phyloP scores from a whole-genome alignment of 2,113 vertebrate species.

The cattle (Bos taurus) region DNA sequence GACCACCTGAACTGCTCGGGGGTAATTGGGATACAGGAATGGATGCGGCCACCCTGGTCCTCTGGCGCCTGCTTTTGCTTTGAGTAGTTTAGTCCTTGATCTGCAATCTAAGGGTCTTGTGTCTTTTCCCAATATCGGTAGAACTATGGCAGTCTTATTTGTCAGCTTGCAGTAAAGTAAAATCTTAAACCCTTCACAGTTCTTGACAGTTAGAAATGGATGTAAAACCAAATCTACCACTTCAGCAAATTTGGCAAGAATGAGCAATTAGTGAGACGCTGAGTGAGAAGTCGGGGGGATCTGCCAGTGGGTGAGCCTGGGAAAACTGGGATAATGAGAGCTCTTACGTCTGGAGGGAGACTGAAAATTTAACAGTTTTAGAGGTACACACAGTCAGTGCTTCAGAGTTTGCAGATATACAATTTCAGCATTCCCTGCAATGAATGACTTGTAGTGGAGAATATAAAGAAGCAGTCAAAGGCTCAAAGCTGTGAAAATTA shows the following conservation, averaged over 20 bases:
- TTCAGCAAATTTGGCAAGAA: neutral
- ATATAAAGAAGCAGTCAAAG: neutral
- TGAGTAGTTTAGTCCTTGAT: neutral
- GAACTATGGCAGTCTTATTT: neutral
- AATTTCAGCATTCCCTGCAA: neutral
- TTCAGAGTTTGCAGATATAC: neutral
- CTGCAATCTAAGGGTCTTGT: neutral
- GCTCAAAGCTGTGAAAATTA: neutral
- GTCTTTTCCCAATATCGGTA: neutral
- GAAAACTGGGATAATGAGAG: neutral
- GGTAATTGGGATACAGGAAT: fast-evolving
- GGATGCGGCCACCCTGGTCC: fast-evolving
- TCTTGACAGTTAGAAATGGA: neutral
- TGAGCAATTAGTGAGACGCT: neutral
- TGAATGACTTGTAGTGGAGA: neutral
- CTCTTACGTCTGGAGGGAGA: neutral
- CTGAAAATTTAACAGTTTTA: neutral
- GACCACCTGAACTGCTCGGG: fast-evolving
- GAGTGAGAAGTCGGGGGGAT: neutral
- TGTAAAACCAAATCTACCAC: neutral
- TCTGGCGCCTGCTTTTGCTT: neutral
- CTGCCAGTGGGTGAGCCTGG: no score
- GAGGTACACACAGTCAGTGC: neutral
- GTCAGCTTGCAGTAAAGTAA: neutral
- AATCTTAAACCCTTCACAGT: neutral